These are phyloP conservation scores for Neomorphus geoffroyi DNA, from an alignment of 2,797 vertebrate species.

Conservation along the genomic window DNA sequence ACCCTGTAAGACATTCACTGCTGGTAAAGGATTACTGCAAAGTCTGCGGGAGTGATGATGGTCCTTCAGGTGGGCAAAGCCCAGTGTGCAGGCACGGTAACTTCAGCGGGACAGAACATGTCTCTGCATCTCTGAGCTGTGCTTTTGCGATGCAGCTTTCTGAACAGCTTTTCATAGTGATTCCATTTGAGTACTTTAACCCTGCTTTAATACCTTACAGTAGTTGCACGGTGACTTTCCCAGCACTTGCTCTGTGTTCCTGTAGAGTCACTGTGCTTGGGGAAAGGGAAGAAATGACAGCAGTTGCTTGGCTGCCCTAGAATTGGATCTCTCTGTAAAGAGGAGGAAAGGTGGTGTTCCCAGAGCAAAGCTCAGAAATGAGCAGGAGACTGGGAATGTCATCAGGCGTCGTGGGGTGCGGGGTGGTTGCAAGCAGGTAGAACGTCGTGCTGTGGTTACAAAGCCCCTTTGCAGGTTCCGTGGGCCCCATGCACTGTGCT, in stretches of 20 bases:
- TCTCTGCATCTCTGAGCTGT: background rate
- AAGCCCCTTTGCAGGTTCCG: rapidly evolving
- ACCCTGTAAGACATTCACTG: background rate
- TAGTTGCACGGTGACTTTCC: background rate
- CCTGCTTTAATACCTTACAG: rapidly evolving
- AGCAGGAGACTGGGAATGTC: background rate
- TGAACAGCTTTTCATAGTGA: background rate
- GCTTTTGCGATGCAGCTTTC: rapidly evolving
- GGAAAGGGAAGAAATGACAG: background rate
- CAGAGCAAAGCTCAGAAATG: background rate
- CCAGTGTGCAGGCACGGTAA: background rate
- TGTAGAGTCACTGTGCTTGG: rapidly evolving
- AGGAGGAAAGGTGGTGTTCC: too few relatives aligned
- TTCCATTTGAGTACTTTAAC: background rate
- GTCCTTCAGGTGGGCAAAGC: background rate
- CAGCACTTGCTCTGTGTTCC: background rate
- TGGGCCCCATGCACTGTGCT: background rate
- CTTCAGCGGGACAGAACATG: rapidly evolving
- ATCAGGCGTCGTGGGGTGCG: rapidly evolving
- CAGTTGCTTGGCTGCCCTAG: background rate
- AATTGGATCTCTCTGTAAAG: background rate
- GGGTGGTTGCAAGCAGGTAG: background rate
- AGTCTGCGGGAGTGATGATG: background rate
- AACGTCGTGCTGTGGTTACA: background rate
- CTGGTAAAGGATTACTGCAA: rapidly evolving